Base-by-base conservation (phyloP, 1,140 invertebrate species). In the Plectrocnemia conspersa region DNA sequence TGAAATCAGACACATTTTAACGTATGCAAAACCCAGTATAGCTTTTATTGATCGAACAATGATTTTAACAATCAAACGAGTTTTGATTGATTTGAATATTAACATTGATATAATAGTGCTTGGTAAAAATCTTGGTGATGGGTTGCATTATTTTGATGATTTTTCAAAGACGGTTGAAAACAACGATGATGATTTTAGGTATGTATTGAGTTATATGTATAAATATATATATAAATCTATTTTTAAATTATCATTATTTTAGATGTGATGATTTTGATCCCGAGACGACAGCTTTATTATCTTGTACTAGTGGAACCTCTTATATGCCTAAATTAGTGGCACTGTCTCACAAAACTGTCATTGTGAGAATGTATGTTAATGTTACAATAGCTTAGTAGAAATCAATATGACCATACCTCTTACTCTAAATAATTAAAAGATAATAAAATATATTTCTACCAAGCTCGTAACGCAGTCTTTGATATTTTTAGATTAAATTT, bases 1-100 rank as follows among this genome's bases (percentile, higher is more conserved):
- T 27, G 45, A 47, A 47, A 47, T 47, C 3, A 47, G 11, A 11
- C 45, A 47, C 16, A 13, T 47, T 6, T 3, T 29, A 25, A 27
- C 4, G 4, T 9, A 27, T 4, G 25, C 23, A 7, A 15, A 3
- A 9, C 45, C 45, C 9, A 47, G 29, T 4, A 47, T 47, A 3
- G 25, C 21, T 11, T 47, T 47, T 18, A 18, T 5, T 18, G 45
- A 47, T 47, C n/a, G 13, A 6, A 25, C 5, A 4, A 22, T 27
- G 5, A 11, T 7, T 10, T 6, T 13, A 5, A 22, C 3, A 15
- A 47, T 47, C 16, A 18, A 29, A 25, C 11, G 7, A 15, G 45
- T 47, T 27, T 47, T 47, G 3, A 22, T 3, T 27, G 45, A 47
- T 10, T 25, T 27, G 3, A 10, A 32, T 7, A 9, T 47, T 5